These are phyloP conservation scores for Pseudomyrmex gracilis DNA, from an alignment of 1,140 invertebrate genomes.

Conservation along the genomic window DNA sequence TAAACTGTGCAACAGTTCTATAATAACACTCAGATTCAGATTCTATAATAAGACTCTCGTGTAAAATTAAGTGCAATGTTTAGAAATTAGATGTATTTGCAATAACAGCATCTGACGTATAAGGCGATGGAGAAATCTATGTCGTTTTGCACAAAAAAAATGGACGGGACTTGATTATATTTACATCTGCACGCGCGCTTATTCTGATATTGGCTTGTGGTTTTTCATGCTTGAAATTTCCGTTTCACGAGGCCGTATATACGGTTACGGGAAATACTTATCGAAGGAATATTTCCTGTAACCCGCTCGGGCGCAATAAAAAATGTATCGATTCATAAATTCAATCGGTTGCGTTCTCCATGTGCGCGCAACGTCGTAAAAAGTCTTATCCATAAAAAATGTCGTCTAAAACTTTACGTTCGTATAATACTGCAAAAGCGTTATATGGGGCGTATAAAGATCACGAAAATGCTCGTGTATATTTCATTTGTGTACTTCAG, in stretches of 20 bases:
- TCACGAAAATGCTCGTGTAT: background rate
- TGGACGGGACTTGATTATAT: conserved; percentile 16
- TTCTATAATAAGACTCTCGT: background rate
- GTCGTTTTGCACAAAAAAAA: background rate
- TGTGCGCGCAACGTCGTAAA: background rate
- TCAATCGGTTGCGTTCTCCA: background rate
- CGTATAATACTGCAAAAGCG: background rate
- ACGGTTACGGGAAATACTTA: background rate
- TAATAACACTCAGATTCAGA: too few species aligned
- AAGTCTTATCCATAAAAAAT: conserved; percentile 17
- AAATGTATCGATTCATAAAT: conserved; percentile 29
- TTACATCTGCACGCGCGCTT: background rate
- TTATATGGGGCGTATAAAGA: conserved; percentile 3
- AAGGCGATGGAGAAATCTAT: background rate
- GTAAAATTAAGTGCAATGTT: background rate
- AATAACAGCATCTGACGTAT: background rate
- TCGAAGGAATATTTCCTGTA: too few species aligned
- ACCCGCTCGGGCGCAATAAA: background rate
- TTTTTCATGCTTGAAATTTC: conserved; percentile 29
- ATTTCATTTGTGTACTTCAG: background rate
- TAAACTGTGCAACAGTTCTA: too few species aligned
- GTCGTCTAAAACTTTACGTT: background rate
- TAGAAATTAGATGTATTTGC: background rate
- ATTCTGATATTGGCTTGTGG: conserved; percentile 14
- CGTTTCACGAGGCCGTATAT: background rate